Base-by-base conservation (phyloP, 30 jellyfish, hydroid and myxozoan species). In the Aurelia sp. region DNA sequence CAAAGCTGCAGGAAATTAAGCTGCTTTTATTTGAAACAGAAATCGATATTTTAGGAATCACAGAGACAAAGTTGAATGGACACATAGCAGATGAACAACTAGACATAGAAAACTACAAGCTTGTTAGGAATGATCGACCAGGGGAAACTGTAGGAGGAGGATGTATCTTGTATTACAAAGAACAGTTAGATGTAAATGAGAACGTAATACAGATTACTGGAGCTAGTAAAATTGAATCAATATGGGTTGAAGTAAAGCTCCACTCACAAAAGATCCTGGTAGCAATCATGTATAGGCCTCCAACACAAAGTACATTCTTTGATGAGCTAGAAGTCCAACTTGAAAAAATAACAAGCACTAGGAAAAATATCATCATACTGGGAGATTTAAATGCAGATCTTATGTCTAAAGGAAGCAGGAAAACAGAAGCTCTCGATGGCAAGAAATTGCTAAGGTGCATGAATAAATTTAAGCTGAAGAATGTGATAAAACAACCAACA, bases 211-310 rank as follows among this genome's bases (percentile, higher is more conserved):
- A 62, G 73, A 62, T 62, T 62, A 62, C 73, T 62, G 73, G 73
- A 62, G 73, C 73, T 62, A 62, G 73, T 62, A 62, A 62, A 62
- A 62, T 62, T 62, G 73, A 62, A 62, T 62, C 73, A 62, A 62
- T 62, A 62, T 62, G 73, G 73, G 73, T 62, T 62, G 73, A 62
- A 62, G 73, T 62, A 62, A 62, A 62, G 73, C 73, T 27, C 33
- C 77, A 66, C 53, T 30, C 53, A 66, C 53, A 66, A 66, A 66
- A 10, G 50, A n/a, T 66, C 77, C 77, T 66, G 53, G 77, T 30
- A 66, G 77, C 77, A 66, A 66, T 66, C 77, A 66, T 66, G 77
- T 66, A 66, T 66, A 66, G 77, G 77, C 77, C 77, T 66, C 77
- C 77, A 66, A 66, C 77, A 66, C 77, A 30, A 66, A 66, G 53